A percentile compares a stretch with the other conserved stretches of the same genome.
Evolutionary conservation across 2,113 vertebrate genomes (phyloP).

Genomic region (Uria aalge): DNA sequence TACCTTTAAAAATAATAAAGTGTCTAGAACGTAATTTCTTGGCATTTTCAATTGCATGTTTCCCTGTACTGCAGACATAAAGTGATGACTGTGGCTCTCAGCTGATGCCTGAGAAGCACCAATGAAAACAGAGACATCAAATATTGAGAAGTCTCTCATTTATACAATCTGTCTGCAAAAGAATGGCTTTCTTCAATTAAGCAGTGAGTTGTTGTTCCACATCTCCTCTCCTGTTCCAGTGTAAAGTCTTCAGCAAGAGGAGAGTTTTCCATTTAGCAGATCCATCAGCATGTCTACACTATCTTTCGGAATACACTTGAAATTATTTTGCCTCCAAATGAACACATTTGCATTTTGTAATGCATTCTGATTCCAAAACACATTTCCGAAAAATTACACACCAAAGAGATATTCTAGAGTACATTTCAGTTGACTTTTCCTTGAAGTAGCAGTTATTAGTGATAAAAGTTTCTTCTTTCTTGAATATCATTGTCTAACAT

Average conservation of each 20-base stretch:
- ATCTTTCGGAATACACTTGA: not conserved
- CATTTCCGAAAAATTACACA: not conserved
- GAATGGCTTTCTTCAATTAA: not conserved
- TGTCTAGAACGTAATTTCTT: not conserved
- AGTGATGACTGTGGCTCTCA: not conserved
- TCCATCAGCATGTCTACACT: not conserved
- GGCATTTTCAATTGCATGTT: not conserved
- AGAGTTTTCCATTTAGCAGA: not conserved
- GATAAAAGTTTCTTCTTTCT: not conserved
- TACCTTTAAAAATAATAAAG: not conserved
- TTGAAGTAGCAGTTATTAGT: not conserved
- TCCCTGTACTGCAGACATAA: not conserved
- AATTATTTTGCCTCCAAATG: not conserved
- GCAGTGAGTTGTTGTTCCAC: not conserved
- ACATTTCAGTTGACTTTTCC: not conserved
- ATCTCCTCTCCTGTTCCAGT: not conserved
- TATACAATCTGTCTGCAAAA: not conserved
- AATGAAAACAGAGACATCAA: not conserved
- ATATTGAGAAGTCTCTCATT: not conserved
- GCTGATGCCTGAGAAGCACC: not conserved
- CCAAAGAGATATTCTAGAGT: not conserved
- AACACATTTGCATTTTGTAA: not conserved
- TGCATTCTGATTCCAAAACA: not conserved
- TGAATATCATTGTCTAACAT: not conserved
- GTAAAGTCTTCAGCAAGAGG: not conserved